Evolutionary conservation across 2,113 vertebrate species (phyloP).

Genomic region (Aphyosemion australe): DNA sequence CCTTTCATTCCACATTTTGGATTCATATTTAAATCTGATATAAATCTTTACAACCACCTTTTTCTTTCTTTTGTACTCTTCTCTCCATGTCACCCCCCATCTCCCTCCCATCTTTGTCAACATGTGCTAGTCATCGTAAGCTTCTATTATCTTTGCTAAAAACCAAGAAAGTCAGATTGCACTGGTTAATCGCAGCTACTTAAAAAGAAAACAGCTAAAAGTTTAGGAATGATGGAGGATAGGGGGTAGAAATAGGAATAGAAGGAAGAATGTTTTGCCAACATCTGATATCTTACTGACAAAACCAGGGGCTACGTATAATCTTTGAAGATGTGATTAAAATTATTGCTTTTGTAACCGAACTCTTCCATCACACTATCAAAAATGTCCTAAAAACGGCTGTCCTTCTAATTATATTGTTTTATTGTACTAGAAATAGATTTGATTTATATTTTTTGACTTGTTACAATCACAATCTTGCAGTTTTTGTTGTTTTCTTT

Average conservation of each 20-base stretch:
- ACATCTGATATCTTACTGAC: conserved; percentile 17
- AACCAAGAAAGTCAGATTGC: conserved; percentile 56
- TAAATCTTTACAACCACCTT: conserved; percentile 19
- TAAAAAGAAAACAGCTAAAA: conserved; percentile 60
- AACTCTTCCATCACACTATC: too few species aligned
- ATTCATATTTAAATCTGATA: conserved; percentile 11
- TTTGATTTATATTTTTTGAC: too few species aligned
- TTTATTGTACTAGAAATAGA: too few species aligned
- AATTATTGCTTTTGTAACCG: too few species aligned
- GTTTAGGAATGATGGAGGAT: conserved; percentile 22
- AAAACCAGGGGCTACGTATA: background rate
- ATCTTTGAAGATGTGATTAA: background rate
- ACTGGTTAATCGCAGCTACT: conserved; percentile 61
- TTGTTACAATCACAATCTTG: too few species aligned
- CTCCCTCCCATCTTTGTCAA: conserved; percentile 39
- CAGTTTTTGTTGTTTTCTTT: too few species aligned
- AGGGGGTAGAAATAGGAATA: conserved; percentile 12
- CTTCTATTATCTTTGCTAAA: conserved; percentile 53
- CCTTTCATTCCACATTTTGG: background rate
- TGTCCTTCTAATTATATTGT: too few species aligned
- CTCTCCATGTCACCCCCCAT: too few species aligned
- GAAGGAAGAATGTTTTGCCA: background rate
- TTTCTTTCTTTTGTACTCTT: background rate
- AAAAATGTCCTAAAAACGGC: too few species aligned
- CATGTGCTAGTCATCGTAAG: conserved; percentile 61